Conservation (phyloP, 2,888 invertebrate species). For the Mactromeris polynyma region DNA sequence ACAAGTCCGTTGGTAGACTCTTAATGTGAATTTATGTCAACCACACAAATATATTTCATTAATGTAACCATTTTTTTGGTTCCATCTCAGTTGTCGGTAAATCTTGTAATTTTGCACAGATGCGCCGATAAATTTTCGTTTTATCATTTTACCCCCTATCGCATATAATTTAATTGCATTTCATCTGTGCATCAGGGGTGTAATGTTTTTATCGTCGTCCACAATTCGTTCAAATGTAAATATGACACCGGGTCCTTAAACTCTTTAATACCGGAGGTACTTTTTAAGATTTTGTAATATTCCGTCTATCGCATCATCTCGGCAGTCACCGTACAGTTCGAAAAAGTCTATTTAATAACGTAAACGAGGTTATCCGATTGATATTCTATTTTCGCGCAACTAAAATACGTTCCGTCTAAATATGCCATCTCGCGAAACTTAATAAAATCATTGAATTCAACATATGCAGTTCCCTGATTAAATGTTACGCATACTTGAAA, state of each 20-base stretch:
- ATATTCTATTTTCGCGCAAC: not conserved
- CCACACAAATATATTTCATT: not conserved
- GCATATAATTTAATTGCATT: not conserved
- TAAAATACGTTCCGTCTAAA: not conserved
- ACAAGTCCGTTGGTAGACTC: not conserved
- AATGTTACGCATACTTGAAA: no score
- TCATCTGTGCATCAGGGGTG: not conserved
- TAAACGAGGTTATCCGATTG: no score
- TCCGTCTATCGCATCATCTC: not conserved
- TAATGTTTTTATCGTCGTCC: not conserved
- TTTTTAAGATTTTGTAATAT: not conserved
- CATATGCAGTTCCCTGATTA: no score
- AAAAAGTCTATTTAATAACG: no score
- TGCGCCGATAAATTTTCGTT: not conserved
- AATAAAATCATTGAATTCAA: no score
- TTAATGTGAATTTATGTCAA: constrained; percentile 4
- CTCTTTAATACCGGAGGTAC: not conserved
- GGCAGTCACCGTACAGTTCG: no score
- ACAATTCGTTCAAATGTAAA: not conserved
- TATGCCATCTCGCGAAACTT: not conserved
- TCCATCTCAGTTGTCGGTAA: not conserved
- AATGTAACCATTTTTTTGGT: not conserved
- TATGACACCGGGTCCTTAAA: not conserved
- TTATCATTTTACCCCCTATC: not conserved
- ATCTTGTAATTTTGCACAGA: not conserved